phyloP scores from a whole-genome alignment of 2,113 vertebrate species.

The Grammomys surdaster region DNA sequence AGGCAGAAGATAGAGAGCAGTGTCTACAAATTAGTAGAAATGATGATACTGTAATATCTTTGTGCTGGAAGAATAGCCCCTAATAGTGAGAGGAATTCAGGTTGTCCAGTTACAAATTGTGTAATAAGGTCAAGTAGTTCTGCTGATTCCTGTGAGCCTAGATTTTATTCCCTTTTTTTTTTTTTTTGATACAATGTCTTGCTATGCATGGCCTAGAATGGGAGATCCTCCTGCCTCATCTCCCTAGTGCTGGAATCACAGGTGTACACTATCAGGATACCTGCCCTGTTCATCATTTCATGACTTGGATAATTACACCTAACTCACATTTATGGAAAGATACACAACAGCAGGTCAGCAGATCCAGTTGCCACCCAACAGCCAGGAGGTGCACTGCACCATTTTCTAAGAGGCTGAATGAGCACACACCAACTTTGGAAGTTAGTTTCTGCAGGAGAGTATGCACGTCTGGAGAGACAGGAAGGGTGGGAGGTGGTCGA shows the following conservation, averaged over 20 bases:
- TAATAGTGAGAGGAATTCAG: neutral
- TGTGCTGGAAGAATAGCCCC: neutral
- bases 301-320: neutral
- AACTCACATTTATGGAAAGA: slow-evolving; percentile 38
- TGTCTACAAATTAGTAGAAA: neutral
- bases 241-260: neutral
- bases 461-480: neutral
- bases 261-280: neutral
- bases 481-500: neutral
- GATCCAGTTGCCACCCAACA: neutral
- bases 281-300: neutral
- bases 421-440: neutral
- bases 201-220: neutral
- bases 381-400: neutral
- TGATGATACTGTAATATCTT: neutral
- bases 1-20: neutral
- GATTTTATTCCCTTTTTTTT: neutral
- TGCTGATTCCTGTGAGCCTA: neutral
- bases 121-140: neutral
- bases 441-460: neutral
- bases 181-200: neutral
- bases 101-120: neutral
- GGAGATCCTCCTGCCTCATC: neutral
- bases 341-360: neutral
- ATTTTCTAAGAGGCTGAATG: neutral